Evolutionary conservation across 2,113 vertebrate genomes (phyloP).

Genomic region (Taurulus bubalis): DNA sequence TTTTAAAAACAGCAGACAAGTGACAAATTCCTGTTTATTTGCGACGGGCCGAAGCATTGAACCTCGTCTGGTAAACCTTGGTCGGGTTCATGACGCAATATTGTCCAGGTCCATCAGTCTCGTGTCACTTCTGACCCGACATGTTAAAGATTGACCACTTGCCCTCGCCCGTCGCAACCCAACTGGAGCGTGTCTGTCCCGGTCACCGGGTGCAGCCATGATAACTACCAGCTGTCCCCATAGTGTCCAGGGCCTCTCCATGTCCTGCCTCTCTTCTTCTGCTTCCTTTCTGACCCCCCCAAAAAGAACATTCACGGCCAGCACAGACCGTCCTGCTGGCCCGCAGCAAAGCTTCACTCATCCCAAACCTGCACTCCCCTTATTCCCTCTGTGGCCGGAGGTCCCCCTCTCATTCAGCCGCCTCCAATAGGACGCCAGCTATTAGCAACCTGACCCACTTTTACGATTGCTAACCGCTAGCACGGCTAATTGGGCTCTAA

Average conservation of each 20-base stretch:
- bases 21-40: neutral
- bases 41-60: neutral
- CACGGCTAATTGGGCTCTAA: slow-evolving; percentile 82
- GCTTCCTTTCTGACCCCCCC: slow-evolving; percentile 42
- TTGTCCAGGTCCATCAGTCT: slow-evolving; percentile 18
- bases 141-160: slow-evolving; percentile 41
- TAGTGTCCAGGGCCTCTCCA: slow-evolving; percentile 35
- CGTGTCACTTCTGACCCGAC: slow-evolving; percentile 39
- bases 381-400: slow-evolving; percentile 20
- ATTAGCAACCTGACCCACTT: slow-evolving; percentile 85
- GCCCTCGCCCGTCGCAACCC: slow-evolving; percentile 26
- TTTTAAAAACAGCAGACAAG: neutral
- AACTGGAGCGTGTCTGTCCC: slow-evolving; percentile 55
- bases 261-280: slow-evolving; percentile 26
- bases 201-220: slow-evolving; percentile 57
- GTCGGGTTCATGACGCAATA: slow-evolving; percentile 5
- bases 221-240: slow-evolving; percentile 36
- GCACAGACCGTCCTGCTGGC: slow-evolving; percentile 48
- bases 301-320: slow-evolving; percentile 33
- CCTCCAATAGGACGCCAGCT: slow-evolving; percentile 73
- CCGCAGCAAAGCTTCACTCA: slow-evolving; percentile 55
- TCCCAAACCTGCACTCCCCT: slow-evolving; percentile 55
- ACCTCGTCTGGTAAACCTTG: neutral
- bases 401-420: slow-evolving; percentile 63
- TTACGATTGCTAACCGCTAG: slow-evolving; percentile 69